Conservation (phyloP, 1,140 invertebrate genomes). For the Halyomorpha halys region DNA sequence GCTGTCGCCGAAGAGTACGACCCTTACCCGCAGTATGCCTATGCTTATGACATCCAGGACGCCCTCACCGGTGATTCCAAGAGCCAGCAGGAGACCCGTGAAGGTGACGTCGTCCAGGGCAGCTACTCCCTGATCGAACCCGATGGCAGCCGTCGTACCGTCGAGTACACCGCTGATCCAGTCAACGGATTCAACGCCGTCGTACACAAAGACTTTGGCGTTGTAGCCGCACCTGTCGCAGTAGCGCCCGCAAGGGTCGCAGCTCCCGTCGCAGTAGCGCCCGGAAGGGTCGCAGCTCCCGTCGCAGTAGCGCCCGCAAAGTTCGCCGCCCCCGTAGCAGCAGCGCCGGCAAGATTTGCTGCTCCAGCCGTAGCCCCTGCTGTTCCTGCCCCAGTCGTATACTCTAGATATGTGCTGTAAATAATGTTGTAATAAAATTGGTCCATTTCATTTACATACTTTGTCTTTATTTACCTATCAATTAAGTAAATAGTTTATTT, state of each 20-base stretch:
- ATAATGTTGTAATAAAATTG: too few species aligned
- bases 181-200: constrained; percentile 35
- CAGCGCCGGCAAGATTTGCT: too few species aligned
- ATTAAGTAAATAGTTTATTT: too few species aligned
- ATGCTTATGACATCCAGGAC: constrained; percentile 35
- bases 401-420: too few species aligned
- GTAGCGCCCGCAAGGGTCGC: background rate
- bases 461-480: too few species aligned
- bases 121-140: constrained; percentile 31
- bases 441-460: too few species aligned
- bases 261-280: background rate
- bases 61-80: constrained; percentile 32
- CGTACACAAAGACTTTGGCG: background rate
- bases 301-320: constrained; percentile 7
- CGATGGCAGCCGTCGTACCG: constrained; percentile 32
- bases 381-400: background rate
- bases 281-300: background rate
- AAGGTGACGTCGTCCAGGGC: constrained; percentile 29
- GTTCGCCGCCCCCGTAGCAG: constrained; percentile 11
- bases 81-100: constrained; percentile 25
- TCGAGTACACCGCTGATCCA: constrained; percentile 34
- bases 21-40: constrained; percentile 31
- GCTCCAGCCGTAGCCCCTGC: background rate
- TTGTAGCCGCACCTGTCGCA: constrained; percentile 3
- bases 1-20: too few species aligned